Base-by-base conservation (phyloP, 2,888 invertebrate species). In the Tinea semifulvella region DNA sequence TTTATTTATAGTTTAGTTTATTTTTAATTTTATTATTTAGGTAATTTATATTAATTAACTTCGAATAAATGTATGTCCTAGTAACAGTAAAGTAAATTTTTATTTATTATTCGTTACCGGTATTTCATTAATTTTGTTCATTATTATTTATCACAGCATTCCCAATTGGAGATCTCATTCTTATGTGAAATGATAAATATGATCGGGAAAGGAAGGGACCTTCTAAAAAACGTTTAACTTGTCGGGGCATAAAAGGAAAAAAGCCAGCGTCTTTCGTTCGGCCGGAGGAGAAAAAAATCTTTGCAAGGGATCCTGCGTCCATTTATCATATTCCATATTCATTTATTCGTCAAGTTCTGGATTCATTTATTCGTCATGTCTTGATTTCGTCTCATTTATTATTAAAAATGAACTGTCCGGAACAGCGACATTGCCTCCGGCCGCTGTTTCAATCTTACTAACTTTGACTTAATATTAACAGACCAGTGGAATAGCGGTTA, bases 311-410 rank as follows among this genome's bases (percentile, higher is more conserved):
- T 70, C 70, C 64, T 68, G 67, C 68, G 69, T 68, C 74, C 79
- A 80, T 80, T 80, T 80, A 80, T 80, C 79, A 80, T 80, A 80
- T 80, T 80, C 80, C 79, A 80, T 80, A 80, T 80, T 80, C 80
- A 80, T 80, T 80, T 80, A 79, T 80, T 80, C 80, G 80, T 81
- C 82, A 77, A 81, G 81, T 82, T 76, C 80, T 79, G 77, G 80
- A 80, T 80, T 82, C 82, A 82, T 82, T 82, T 82, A 81, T 82
- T 81, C 81, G 80, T 80, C 81, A 77, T 75, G 77, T 80, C 80
- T 80, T 81, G 81, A 82, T 82, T 82, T 81, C 81, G 71, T 79
- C 79, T 80, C 81, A 81, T 82, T 82, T 82, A 80, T 80, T 82
- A 82, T 81, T 82, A 81, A 82, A 82, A 82, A 82, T 82, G 82